Evolutionary conservation across 2,113 vertebrate species (phyloP), one percentile per base, ranked within the genome.

Genomic region (Ceratotherium simum): DNA sequence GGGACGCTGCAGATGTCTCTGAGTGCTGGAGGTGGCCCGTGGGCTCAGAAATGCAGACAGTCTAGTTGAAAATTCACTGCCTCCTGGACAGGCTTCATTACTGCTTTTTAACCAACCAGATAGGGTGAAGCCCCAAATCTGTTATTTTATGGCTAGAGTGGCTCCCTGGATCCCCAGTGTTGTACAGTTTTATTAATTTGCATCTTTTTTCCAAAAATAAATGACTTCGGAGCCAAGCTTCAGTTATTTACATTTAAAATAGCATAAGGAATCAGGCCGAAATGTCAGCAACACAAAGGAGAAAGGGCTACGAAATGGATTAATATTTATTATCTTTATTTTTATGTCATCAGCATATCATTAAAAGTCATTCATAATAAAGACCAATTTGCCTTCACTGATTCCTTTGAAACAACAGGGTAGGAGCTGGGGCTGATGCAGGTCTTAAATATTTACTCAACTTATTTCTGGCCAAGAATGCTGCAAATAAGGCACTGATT

Each of bases 231-330:
- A 95, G 33, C n/a, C 46, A n/a, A 87, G 29, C 51, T 95, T 23
- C 17, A 60, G 16, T 88, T 97, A 91, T 97, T 98, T 97, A 93
- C 62, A 81, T 33, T 81, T 70, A 95, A 10, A 97, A 78, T 36
- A 87, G 96, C 95, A 92, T 33, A 95, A 98, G 97, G 91, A 83
- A 54, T 85, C 12, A 42, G 80, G 36, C 69, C 33, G 42, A 39
- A 79, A 76, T 95, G 39, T 25, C 0, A 17, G 69, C 85, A 27
- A 46, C 81, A 1, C n/a, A 48, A 31, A 23, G 93, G 58, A 65
- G 70, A 64, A 42, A 80, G 95, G 51, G 76, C 36, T 65, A 64
- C 69, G 72, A 82, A 84, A 86, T 31, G 2, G 84, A 65, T 18
- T 94, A 88, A 76, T 91, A 6, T 64, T 70, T 62, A 56, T 81